These are phyloP conservation scores for Pogoniulus pusillus DNA, from an alignment of 2,797 vertebrate genomes.

Conservation along the genomic window DNA sequence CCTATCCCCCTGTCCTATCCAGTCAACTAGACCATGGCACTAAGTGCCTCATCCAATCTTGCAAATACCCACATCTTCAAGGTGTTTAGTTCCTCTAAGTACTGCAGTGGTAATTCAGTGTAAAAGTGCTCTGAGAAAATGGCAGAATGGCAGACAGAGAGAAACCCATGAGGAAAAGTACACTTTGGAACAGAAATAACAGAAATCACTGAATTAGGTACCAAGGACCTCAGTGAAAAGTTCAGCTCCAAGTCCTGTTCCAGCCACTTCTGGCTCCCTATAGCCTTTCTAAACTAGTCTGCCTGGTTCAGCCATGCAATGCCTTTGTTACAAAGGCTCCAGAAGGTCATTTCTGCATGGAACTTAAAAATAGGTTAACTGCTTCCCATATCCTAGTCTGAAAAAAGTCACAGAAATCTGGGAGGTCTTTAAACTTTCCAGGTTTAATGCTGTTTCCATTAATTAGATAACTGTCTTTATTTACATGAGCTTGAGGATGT, in stretches of 20 bases:
- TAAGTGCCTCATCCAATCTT: too few species aligned
- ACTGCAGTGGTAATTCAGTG: background rate
- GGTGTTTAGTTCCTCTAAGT: background rate
- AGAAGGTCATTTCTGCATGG: background rate
- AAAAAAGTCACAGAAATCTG: background rate
- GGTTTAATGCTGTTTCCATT: background rate
- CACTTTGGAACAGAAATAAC: background rate
- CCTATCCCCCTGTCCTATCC: too few species aligned
- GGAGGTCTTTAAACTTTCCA: background rate
- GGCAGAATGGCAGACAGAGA: background rate
- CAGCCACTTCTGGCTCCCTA: background rate
- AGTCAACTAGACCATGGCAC: too few species aligned
- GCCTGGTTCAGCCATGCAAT: background rate
- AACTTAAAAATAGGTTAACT: background rate
- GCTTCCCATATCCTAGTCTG: background rate
- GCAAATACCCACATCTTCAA: background rate
- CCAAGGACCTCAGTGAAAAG: background rate
- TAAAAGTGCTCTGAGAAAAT: background rate
- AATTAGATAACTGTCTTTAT: background rate
- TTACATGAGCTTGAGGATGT: background rate
- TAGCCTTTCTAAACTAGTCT: background rate
- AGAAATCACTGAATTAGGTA: background rate
- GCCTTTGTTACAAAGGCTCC: background rate
- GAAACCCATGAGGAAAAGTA: background rate
- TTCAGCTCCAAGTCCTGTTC: background rate